Base-by-base conservation (phyloP, 2,888 invertebrate genomes). In the Hypercompe scribonia region DNA sequence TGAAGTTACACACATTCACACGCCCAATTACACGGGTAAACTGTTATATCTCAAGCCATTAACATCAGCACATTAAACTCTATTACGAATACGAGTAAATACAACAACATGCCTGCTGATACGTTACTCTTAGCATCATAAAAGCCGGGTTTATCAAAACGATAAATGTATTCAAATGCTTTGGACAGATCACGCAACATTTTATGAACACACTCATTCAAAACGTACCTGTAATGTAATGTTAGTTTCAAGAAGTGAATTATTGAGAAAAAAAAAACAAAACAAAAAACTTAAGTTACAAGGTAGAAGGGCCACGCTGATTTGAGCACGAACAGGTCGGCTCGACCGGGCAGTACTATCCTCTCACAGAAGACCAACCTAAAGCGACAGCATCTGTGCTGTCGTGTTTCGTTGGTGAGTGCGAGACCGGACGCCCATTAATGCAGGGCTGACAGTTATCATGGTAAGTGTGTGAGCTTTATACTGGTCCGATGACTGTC, bases 11-110 rank as follows among this genome's bases (percentile, higher is more conserved):
- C 24, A 58, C 28, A 13, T 28, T 28, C 28, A 58, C 13, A 58
- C 15, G 58, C 58, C 28, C 28, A 28, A 58, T 58, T 58, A 58
- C 58, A 28, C 28, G 28, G 13, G 28, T 28, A 58, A 15, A 28
- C 58, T 58, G 58, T 58, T 58, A 64, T 64, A 34, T 34, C 64
- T 64, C 64, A 64, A 28, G 64, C 24, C 64, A 24, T 33, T 34
- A 64, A 64, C 64, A 33, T 34, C 34, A 34, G 33, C 64, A 31
- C 64, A 33, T 31, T 64, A 33, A 64, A 64, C 10, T 34, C 64
- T 33, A 31, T 58, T 28, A 54, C 50, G 24, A 54, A 54, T 54
- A 54, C n/a, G 50, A 54, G 50, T 54, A 58, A 58, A 54, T 54
- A 54, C 54, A n/a, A 58, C 58, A 58, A 50, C 15, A 50, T 24